phyloP scores from a whole-genome alignment of 2,113 vertebrate genomes.

The Mustelus asterias region DNA sequence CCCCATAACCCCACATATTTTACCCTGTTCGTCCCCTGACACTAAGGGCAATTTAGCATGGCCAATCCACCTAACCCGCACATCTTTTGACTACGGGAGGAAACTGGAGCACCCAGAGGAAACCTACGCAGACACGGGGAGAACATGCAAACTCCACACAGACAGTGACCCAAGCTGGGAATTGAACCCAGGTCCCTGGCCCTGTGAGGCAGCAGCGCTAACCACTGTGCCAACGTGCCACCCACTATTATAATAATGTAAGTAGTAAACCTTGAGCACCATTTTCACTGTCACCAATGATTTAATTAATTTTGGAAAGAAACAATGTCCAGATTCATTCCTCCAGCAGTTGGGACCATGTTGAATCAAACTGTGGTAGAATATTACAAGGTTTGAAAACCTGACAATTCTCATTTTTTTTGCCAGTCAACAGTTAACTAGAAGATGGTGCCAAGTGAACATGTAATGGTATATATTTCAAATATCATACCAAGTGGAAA shows the following conservation, averaged over 20 bases:
- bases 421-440: neutral
- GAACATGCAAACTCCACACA: too few relatives aligned
- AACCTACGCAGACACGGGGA: too few relatives aligned
- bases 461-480: neutral
- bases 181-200: too few relatives aligned
- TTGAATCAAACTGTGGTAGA: neutral
- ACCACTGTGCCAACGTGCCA: too few relatives aligned
- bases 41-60: too few relatives aligned
- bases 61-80: too few relatives aligned
- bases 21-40: too few relatives aligned
- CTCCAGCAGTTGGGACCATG: neutral
- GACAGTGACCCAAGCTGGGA: too few relatives aligned
- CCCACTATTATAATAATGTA: neutral
- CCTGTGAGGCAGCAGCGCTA: too few relatives aligned
- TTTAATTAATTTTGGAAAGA: neutral
- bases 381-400: neutral
- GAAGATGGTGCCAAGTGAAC: neutral
- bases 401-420: neutral
- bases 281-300: neutral
- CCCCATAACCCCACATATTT: too few relatives aligned
- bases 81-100: too few relatives aligned
- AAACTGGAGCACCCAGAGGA: too few relatives aligned
- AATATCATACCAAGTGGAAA: neutral
- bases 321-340: neutral
- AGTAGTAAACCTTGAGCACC: neutral